A percentile compares a stretch with the other conserved stretches of the same genome.
phyloP scores from a whole-genome alignment of 2,888 invertebrate genomes.

The Sarcophaga rosellei region DNA sequence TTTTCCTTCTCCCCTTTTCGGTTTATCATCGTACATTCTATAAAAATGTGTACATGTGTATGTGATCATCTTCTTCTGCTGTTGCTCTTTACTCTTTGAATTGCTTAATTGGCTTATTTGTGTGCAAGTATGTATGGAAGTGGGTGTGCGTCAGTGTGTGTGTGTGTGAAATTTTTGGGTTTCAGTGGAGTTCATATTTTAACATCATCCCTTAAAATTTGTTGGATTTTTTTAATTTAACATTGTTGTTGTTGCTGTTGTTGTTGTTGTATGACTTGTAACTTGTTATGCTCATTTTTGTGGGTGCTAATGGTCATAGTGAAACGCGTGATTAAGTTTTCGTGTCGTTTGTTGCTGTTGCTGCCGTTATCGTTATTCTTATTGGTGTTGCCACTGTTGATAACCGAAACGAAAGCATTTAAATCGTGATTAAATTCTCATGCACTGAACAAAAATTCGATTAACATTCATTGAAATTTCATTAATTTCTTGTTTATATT shows the following conservation, averaged over 20 bases:
- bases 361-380: too few species aligned
- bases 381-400: conserved; percentile 64
- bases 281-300: conserved; percentile 57
- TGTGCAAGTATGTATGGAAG: background rate
- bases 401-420: conserved; percentile 70
- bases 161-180: background rate
- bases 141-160: background rate
- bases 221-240: background rate
- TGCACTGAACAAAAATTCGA: conserved; percentile 51
- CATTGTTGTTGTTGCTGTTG: conserved; percentile 1
- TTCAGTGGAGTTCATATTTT: conserved; percentile 5
- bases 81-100: background rate
- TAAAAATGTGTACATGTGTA: background rate
- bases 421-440: conserved; percentile 56
- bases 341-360: conserved; percentile 6
- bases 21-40: too few species aligned
- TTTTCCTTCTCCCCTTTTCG: background rate
- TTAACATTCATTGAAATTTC: too few species aligned
- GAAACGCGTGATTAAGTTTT: conserved; percentile 70
- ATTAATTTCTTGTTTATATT: too few species aligned
- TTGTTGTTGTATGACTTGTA: conserved; percentile 23
- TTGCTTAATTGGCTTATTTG: conserved; percentile 50
- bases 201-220: conserved; percentile 27
- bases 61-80: background rate
- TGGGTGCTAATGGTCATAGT: conserved; percentile 67